A percentile compares a stretch with the other conserved stretches of the same genome.
These are phyloP conservation scores for Limnephilus rhombicus DNA, from an alignment of 2,888 invertebrate genomes.

Conservation along the genomic window DNA sequence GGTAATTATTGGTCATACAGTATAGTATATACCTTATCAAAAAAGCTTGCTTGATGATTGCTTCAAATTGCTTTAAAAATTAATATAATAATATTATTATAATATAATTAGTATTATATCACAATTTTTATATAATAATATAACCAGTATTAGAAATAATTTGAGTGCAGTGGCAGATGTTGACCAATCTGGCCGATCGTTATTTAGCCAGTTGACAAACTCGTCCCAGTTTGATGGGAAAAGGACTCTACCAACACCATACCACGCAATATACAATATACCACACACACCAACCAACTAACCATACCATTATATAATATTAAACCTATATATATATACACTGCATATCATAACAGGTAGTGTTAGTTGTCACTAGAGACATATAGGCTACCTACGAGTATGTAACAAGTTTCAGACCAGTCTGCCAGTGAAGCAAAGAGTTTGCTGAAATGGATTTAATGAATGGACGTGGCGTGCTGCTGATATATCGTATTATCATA, in stretches of 20 bases:
- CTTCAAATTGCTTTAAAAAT: too few relatives aligned
- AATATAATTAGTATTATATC: not conserved
- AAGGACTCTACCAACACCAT: conserved; percentile 29
- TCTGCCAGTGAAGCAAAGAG: conserved; percentile 51
- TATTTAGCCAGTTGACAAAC: not conserved
- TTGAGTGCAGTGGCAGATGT: not conserved
- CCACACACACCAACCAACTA: not conserved
- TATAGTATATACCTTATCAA: too few relatives aligned
- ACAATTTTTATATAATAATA: too few relatives aligned
- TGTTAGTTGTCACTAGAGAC: not conserved
- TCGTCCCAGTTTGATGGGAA: conserved; percentile 48
- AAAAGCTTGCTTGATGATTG: too few relatives aligned
- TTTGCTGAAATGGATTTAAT: conserved; percentile 52
- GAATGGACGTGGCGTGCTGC: conserved; percentile 54
- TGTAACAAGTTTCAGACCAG: not conserved
- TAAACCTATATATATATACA: not conserved
- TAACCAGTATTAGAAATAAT: not conserved
- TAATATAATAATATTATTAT: too few relatives aligned
- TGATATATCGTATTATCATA: conserved; percentile 32
- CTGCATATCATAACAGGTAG: not conserved
- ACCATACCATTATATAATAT: not conserved
- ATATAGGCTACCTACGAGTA: not conserved
- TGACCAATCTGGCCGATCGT: not conserved
- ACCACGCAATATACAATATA: too few relatives aligned
- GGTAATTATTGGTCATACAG: too few relatives aligned